Percentiles rank a stretch among this genome's conserved stretches.
Conservation (phyloP, 2,797 vertebrate species). For the Orestias chungarensis region DNA sequence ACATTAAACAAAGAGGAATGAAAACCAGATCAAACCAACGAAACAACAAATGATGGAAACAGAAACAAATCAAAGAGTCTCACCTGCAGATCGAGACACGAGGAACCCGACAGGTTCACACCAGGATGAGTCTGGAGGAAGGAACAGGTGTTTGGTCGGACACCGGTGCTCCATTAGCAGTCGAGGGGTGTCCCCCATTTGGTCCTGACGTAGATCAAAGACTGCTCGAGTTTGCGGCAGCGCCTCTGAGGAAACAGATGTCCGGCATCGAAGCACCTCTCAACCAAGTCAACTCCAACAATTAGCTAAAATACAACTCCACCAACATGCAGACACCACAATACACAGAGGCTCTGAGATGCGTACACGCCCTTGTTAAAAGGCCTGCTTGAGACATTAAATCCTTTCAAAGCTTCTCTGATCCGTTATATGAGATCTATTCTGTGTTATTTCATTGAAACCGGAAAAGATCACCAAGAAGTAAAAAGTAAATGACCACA, state of each 20-base stretch:
- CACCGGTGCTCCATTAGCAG: slow-evolving; percentile 38
- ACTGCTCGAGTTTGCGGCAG: slow-evolving; percentile 22
- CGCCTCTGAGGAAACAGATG: slow-evolving; percentile 59
- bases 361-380: not conserved
- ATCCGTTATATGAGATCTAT: not conserved
- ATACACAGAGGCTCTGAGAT: slow-evolving; percentile 36
- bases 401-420: not conserved
- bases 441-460: not conserved
- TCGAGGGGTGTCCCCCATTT: slow-evolving; percentile 56
- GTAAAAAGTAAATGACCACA: not conserved
- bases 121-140: slow-evolving; percentile 13
- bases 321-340: slow-evolving; percentile 39
- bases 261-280: slow-evolving; percentile 38
- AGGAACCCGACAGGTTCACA: slow-evolving; percentile 23
- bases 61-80: too few relatives aligned
- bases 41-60: too few relatives aligned
- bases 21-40: too few relatives aligned
- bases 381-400: not conserved
- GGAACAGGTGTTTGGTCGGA: slow-evolving; percentile 30
- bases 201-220: slow-evolving; percentile 60
- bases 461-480: not conserved
- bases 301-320: slow-evolving; percentile 4
- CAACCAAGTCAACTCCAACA: slow-evolving; percentile 54
- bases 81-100: too few relatives aligned
- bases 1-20: too few relatives aligned